Base-by-base conservation (phyloP, 2,797 vertebrate species). In the Scleropages formosus region DNA sequence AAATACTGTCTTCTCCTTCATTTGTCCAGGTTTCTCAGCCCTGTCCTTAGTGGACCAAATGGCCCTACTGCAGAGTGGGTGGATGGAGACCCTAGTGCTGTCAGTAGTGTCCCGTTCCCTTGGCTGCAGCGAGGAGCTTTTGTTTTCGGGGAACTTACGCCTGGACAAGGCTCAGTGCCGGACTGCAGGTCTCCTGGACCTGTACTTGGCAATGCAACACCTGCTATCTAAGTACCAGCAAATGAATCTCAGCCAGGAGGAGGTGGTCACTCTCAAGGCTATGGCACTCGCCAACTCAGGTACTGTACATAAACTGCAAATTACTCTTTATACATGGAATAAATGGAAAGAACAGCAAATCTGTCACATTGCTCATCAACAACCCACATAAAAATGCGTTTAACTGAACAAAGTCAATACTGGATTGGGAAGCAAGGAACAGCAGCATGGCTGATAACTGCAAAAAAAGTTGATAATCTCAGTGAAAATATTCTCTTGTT, bases 71-170 rank as follows among this genome's bases (percentile, higher is more conserved):
- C 96, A 98, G 90, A 96, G 95, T 0, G 94, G 95, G 80, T 98
- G 96, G 96, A 97, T 97, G 96, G 96, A 98, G 90, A 95, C 97
- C 82, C 92, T 98, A 80, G 93, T 97, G 79, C 86, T 98, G 86
- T 56, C 53, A 56, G 18, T 56, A 95, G 95, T 80, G 94, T 98
- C 16, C 95, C 94, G 77, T 97, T 95, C 80, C 96, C 95, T 86
- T 97, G 95, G 0, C 89, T 96, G 84, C 93, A 94, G 95, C 24
- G 95, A 96, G 58, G 94, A 96, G 87, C 90, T 97, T 0, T 93
- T 95, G 72, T 97, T 96, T 0, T 96, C 96, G 0, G 95, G 97
- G 85, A 95, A 97, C 89, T 96, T 95, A 73, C 89, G 95, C 82
- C 94, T 97, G 92, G 96, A 97, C 6, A 95, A 96, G 89, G 93